A percentile compares a stretch with the other conserved stretches of the same genome.
phyloP scores from a whole-genome alignment of 2,113 vertebrate species.

The Dasyurus viverrinus region DNA sequence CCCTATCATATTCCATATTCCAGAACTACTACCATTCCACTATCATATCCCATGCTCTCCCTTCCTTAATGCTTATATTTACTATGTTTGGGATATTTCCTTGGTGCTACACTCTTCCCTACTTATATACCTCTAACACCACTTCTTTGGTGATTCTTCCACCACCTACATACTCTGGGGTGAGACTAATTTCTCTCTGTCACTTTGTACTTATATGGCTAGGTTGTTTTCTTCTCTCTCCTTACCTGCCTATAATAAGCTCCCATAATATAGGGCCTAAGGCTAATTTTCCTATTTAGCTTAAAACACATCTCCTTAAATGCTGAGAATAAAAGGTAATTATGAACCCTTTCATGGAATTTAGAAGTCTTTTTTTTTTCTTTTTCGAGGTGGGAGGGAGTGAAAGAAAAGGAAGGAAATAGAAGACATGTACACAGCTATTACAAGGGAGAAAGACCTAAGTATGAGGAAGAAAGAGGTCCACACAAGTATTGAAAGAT shows the following conservation, averaged over 20 bases:
- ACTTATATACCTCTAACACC: neutral
- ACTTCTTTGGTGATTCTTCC: neutral
- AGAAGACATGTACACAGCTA: neutral
- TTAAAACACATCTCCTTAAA: neutral
- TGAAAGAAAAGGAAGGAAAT: neutral
- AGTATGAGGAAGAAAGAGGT: neutral
- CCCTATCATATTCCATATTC: no score
- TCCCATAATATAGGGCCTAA: neutral
- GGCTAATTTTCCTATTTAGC: neutral
- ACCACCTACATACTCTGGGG: neutral
- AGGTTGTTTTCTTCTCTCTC: neutral
- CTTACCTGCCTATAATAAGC: neutral
- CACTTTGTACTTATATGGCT: neutral
- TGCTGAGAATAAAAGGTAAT: neutral
- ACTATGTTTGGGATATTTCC: no score
- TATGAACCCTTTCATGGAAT: neutral
- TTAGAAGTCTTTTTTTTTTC: neutral
- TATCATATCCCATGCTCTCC: no score
- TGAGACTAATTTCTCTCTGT: neutral
- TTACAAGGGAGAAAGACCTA: no score
- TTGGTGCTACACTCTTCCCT: neutral
- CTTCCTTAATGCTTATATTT: no score
- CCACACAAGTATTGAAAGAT: neutral
- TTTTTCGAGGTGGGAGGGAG: neutral
- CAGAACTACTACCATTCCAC: no score